Conservation (phyloP, 2,888 invertebrate species). For the Pandemis cinnamomeana region DNA sequence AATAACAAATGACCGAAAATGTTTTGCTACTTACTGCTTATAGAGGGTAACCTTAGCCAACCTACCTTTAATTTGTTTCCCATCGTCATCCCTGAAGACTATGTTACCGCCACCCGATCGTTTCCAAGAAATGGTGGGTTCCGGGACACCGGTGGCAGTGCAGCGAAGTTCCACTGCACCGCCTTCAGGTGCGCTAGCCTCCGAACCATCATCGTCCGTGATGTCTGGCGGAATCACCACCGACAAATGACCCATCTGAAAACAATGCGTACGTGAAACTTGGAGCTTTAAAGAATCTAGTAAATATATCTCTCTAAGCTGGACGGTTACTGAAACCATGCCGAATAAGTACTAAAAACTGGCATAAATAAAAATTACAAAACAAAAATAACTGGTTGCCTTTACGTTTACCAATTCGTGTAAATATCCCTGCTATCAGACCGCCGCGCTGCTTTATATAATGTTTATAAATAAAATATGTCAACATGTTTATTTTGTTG, state of each 20-base stretch:
- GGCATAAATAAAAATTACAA: too few relatives aligned
- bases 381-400: too few relatives aligned
- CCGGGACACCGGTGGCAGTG: slow-evolving; percentile 91
- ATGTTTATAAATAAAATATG: too few relatives aligned
- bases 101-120: slow-evolving; percentile 91
- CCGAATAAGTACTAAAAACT: too few relatives aligned
- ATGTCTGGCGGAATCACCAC: slow-evolving; percentile 96
- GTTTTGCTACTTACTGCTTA: not conserved
- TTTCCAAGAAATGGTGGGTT: slow-evolving; percentile 91
- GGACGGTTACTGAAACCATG: too few relatives aligned
- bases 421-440: too few relatives aligned
- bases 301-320: not conserved
- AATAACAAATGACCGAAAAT: too few relatives aligned
- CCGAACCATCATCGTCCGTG: slow-evolving; percentile 84
- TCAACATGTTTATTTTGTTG: too few relatives aligned
- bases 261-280: not conserved
- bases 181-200: slow-evolving; percentile 90
- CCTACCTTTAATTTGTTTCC: slow-evolving; percentile 88
- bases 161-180: slow-evolving; percentile 91
- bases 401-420: too few relatives aligned
- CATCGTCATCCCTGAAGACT: slow-evolving; percentile 87
- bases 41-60: not conserved
- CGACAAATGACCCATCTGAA: slow-evolving; percentile 92
- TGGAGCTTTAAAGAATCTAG: not conserved
- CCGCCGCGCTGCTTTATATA: too few relatives aligned